Evolutionary conservation across 2,113 vertebrate species (phyloP).

Genomic region (Phyllopteryx taeniolatus): DNA sequence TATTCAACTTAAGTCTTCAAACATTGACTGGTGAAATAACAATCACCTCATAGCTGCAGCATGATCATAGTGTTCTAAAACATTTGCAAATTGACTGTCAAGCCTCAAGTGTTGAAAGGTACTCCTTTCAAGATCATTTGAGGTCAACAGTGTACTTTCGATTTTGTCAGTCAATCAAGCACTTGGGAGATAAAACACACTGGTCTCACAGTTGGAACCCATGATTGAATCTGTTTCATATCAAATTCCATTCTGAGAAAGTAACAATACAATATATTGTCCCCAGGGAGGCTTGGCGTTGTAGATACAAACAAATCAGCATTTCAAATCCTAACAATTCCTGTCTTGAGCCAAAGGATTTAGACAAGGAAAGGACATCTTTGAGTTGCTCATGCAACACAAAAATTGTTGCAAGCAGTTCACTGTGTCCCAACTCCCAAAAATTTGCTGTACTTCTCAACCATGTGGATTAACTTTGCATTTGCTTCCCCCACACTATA

Average conservation of each 20-base stretch:
- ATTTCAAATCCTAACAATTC: conserved; percentile 14
- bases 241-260: conserved; percentile 21
- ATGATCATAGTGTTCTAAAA: conserved; percentile 7
- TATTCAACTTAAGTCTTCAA: conserved; percentile 1
- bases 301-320: conserved; percentile 23
- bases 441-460: conserved; percentile 1
- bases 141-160: conserved; percentile 16
- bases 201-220: conserved; percentile 7
- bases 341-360: conserved; percentile 44
- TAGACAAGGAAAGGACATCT: conserved; percentile 31
- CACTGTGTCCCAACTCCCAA: conserved; percentile 8
- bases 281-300: conserved; percentile 8
- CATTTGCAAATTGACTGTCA: conserved; percentile 11
- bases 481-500: neutral
- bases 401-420: conserved; percentile 9
- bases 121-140: conserved; percentile 20
- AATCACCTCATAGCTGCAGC: conserved; percentile 15
- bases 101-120: conserved; percentile 19
- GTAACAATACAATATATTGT: conserved; percentile 8
- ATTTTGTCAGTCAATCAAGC: conserved; percentile 24
- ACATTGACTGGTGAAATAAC: conserved; percentile 8
- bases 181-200: conserved; percentile 12
- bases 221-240: conserved; percentile 6
- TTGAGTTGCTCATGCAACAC: conserved; percentile 14
- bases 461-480: neutral